Base-by-base conservation (phyloP, 2,797 vertebrate species). In the Triplophysa bombifrons region DNA sequence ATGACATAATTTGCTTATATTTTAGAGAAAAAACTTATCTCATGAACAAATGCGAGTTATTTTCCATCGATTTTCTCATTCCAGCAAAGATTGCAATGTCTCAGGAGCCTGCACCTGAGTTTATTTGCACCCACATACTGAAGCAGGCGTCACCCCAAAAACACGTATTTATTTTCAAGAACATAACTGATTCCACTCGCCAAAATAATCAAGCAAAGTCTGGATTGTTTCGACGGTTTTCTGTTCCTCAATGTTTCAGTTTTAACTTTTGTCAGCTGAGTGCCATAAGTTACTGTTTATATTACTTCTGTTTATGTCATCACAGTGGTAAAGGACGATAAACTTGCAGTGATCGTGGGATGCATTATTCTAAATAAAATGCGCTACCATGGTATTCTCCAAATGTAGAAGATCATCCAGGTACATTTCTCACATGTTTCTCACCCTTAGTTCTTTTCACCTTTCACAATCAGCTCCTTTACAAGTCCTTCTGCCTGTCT, bases 401-500 rank as follows among this genome's bases (percentile, higher is more conserved):
- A 38, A 17, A 75, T 55, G 14, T 66, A 41, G 48, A 13, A 66
- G n/a, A 46, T 55, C 48, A 44, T 48, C 2, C 10, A 46, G 56
- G 6, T 20, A 73, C 60, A 12, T 44, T n/a, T 60, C 2, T 78
- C 25, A n/a, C 30, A 20, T 27, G 16, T 41, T 34, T 61, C 7
- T 69, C 7, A 48, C 66, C 58, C 1, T 64, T 48, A 25, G 19
- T 63, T 27, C 58, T 56, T 38, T 44, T 11, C 70, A n/a, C 51
- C 27, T 44, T 3, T 74, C 55, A 0, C 20, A 48, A 53, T 69
- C 66, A 8, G n/a, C 30, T 30, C 56, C 69, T 67, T 51, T 25
- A 16, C 30, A 84, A 87, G 74, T 81, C 68, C 74, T 78, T 48
- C 41, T 70, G 20, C 55, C 20, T 50, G 10, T 51, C 65, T 76